These are phyloP conservation scores for Cataglyphis hispanica DNA, from an alignment of 1,140 invertebrate species.

Conservation along the genomic window DNA sequence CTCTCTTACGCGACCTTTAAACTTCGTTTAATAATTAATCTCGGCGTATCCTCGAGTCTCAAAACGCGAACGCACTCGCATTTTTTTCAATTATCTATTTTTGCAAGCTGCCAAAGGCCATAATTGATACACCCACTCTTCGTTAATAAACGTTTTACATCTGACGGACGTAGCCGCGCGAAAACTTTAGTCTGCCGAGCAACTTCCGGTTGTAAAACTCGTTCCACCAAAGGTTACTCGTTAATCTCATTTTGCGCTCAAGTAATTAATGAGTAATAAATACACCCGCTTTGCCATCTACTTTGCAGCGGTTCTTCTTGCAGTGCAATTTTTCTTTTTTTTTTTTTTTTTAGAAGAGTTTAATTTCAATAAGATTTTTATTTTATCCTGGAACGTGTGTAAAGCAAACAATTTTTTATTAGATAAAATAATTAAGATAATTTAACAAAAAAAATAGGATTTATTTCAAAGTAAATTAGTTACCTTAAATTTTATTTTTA, in stretches of 20 bases:
- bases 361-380: neutral
- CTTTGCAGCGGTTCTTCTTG: neutral
- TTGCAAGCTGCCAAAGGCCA: conserved; percentile 44
- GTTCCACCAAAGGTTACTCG: conserved; percentile 21
- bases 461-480: neutral
- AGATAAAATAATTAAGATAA: neutral
- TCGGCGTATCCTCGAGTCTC: conserved; percentile 1
- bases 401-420: neutral
- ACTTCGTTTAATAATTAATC: conserved; percentile 51
- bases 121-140: conserved; percentile 54
- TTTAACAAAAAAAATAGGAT: no score
- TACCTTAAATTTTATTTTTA: neutral
- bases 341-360: neutral
- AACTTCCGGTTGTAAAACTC: conserved; percentile 34
- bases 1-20: conserved; percentile 18
- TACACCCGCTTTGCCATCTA: neutral
- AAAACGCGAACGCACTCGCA: neutral
- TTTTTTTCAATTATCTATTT: conserved; percentile 52
- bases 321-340: neutral
- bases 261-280: conserved; percentile 47
- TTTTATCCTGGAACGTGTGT: no score
- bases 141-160: conserved; percentile 56
- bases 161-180: neutral
- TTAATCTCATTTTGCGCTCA: conserved; percentile 20
- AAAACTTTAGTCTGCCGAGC: conserved; percentile 35